Base-by-base conservation (phyloP, 64 coral and sea anemone genomes). In the Pocillopora verrucosa region DNA sequence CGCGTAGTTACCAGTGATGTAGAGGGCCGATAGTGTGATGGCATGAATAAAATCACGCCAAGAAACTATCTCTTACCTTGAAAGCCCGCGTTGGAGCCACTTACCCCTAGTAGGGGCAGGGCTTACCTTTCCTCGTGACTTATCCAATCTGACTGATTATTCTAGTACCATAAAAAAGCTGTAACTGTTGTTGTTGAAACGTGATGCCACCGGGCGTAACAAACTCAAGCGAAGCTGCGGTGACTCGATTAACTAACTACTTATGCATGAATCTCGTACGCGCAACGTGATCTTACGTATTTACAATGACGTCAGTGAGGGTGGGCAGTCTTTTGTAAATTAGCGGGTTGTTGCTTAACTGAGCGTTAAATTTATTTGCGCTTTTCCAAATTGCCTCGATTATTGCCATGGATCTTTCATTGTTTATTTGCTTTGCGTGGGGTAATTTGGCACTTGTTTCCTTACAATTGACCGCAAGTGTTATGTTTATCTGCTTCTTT, bases 11-110 rank as follows among this genome's bases (percentile, higher is more conserved):
- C 41, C 41, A 7, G 41, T 7, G 41, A 51, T 1, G 12, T 19
- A 77, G 22, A 63, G 79, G 0, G 41, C 41, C 41, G 41, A 51
- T 51, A 51, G 41, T 51, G 19, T 70, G 9, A 0, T 9, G 1
- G 22, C 20, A 25, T 20, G 0, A 25, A 20, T 70, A 24, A 25
- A 25, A 24, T 85, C 64, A 85, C 80, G 80, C 80, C 30, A 84
- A 69, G 61, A 10, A 13, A 11, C 2, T 10, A 56, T 12, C 34
- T 4, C 80, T 76, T 78, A 91, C 90, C 90, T 91, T 25, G 90
- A 91, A 2, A 91, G 59, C 13, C 90, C 90, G 30, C 90, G 80
- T 63, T 91, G 74, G 15, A 91, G 65, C 90, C 90, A 91, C 82
- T 25, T 76, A 74, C 90, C 90, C 74, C 56, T 24, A 5, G 68